A percentile compares a stretch with the other conserved stretches of the same genome.
Evolutionary conservation across 2,888 invertebrate genomes (phyloP).

Genomic region (Parnassius smintheus): DNA sequence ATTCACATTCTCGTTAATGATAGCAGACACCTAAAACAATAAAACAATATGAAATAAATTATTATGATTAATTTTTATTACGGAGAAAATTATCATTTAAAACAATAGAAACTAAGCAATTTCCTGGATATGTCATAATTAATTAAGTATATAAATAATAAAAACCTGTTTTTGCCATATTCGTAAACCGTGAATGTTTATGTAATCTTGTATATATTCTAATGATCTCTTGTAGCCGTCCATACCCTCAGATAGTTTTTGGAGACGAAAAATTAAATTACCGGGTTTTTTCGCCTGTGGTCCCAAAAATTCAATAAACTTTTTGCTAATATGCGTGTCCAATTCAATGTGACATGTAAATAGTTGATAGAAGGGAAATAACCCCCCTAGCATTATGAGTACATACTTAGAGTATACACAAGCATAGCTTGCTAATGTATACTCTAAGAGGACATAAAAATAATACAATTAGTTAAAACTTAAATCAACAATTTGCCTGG

Average conservation of each 20-base stretch:
- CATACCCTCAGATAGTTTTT: conserved; percentile 91
- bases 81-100: no score
- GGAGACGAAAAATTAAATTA: conserved; percentile 80
- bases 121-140: no score
- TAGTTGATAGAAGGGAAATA: no score
- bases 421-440: no score
- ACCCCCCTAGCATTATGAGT: no score
- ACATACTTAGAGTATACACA: no score
- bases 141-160: background rate
- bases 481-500: no score
- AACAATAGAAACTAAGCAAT: no score
- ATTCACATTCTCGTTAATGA: conserved; percentile 94
- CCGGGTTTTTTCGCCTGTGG: conserved; percentile 80
- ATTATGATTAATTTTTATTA: no score
- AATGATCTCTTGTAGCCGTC: conserved; percentile 96
- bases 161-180: conserved; percentile 96
- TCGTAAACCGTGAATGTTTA: conserved; percentile 96
- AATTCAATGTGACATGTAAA: conserved; percentile 85
- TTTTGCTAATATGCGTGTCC: conserved; percentile 81
- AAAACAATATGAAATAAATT: background rate
- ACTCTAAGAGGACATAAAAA: no score
- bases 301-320: conserved; percentile 67
- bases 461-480: no score
- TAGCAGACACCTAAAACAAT: conserved; percentile 82
- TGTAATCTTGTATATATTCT: conserved; percentile 99